Conservation (phyloP, 2,888 invertebrate species). For the Mesorhabditis spiculigera region DNA sequence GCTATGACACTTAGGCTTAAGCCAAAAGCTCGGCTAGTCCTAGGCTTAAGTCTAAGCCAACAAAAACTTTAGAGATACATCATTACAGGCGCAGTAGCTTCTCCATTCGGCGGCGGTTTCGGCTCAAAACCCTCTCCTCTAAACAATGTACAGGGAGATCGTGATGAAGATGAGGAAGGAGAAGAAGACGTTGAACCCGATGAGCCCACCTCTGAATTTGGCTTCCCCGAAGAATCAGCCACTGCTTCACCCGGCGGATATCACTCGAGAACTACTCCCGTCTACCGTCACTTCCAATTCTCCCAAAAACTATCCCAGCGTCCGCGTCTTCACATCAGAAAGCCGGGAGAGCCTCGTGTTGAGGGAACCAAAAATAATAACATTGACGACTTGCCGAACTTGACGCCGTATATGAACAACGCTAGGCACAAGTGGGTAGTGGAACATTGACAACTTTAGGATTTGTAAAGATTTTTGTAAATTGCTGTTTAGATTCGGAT, state of each 20-base stretch:
- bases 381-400: conserved; percentile 27
- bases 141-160: not conserved
- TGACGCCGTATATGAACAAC: conserved; percentile 41
- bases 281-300: conserved; percentile 40
- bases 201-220: not conserved
- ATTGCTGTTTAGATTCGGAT: conserved; percentile 2
- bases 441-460: conserved; percentile 6
- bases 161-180: conserved; percentile 2
- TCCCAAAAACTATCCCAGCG: conserved; percentile 50
- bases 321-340: conserved; percentile 50
- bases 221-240: not conserved
- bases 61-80: not conserved
- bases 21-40: no score
- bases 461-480: conserved; percentile 7
- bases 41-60: not conserved
- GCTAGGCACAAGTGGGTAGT: conserved; percentile 33
- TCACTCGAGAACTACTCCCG: conserved; percentile 35
- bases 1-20: no score
- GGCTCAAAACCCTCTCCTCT: no score
- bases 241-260: conserved; percentile 25
- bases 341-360: conserved; percentile 24
- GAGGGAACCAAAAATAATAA: not conserved
- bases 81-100: no score
- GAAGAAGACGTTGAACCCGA: not conserved
- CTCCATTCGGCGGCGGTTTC: no score